Evolutionary conservation across 2,888 invertebrate species (phyloP).

Genomic region (Lasius fuliginosus): DNA sequence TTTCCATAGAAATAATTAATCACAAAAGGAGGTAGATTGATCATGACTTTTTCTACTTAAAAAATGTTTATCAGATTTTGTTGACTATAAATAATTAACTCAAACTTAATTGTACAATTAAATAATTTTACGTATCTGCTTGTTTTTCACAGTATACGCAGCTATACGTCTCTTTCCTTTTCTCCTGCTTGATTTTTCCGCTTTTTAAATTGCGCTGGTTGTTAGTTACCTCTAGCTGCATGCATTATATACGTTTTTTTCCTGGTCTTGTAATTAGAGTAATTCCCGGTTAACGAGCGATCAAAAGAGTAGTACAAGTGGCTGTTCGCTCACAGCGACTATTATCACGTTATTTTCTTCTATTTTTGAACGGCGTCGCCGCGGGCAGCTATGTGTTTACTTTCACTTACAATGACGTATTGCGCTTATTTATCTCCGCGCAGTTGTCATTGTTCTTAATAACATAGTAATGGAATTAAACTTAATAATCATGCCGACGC

Average conservation of each 20-base stretch:
- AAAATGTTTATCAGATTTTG: not conserved
- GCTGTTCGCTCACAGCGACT: slow-evolving; percentile 41
- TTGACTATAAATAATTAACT: not conserved
- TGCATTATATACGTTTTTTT: slow-evolving; percentile 42
- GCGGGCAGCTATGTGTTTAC: slow-evolving; percentile 44
- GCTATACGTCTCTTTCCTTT: not conserved
- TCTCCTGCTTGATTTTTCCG: not conserved
- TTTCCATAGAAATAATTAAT: not conserved
- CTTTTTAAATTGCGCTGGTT: slow-evolving; percentile 26
- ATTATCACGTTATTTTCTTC: slow-evolving; percentile 49
- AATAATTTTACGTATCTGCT: not conserved
- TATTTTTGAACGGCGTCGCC: slow-evolving; percentile 49
- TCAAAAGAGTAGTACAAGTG: slow-evolving; percentile 47
- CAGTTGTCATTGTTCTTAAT: slow-evolving; percentile 52
- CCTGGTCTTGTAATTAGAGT: slow-evolving; percentile 44
- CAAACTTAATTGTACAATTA: not conserved
- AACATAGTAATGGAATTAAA: slow-evolving; percentile 50
- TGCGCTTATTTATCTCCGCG: slow-evolving; percentile 48
- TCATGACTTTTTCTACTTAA: not conserved
- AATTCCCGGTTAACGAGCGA: slow-evolving; percentile 53
- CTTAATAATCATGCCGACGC: slow-evolving; percentile 35
- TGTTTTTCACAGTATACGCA: not conserved
- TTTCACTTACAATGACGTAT: slow-evolving; percentile 53
- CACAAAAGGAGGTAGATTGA: not conserved
- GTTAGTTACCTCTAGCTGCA: slow-evolving; percentile 41